Base-by-base conservation (phyloP, 1,140 invertebrate genomes). In the Helicorthomorpha holstii region DNA sequence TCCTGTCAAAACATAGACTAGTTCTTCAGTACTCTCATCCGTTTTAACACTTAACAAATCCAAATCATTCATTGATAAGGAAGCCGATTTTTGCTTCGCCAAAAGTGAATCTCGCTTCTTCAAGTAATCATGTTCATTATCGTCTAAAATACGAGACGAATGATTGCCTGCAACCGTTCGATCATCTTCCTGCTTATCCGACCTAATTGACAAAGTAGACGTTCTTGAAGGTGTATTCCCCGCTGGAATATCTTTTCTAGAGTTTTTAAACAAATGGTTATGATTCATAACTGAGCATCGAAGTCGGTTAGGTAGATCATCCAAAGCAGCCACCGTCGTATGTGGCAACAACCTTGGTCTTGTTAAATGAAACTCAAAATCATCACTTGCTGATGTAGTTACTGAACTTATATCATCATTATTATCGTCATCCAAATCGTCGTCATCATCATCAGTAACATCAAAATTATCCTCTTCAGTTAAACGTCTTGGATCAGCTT, bases 321-420 rank as follows among this genome's bases (percentile, higher is more conserved):
- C 7, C 7, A 7, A 7, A 16, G 16, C 7, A 16, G 29, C 29
- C 16, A 7, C 16, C 7, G 29, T 34, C 7, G 7, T 34, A 34
- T 7, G 7, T 34, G 29, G 29, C n/a, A n/a, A n/a, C n/a, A n/a
- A n/a, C n/a, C n/a, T n/a, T 34, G 57, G 51, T 2, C 59, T 45
- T 0, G 58, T 59, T 38, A 61, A 57, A 55, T 73, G 78, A 60
- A 75, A 79, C 55, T 79, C 76, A 56, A 79, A 79, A 59, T 79
- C 77, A 56, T 78, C 75, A 56, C 78, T 79, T 12, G 76, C 77
- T 27, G 75, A 74, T 0, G 77, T 79, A 2, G 77, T 79, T 16
- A 76, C 77, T 4, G 77, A 79, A 51, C 63, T 57, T 3, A 51
- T 51, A 23, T 50, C 48, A 16, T 50, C 52, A 3, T 53, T 51